phyloP scores from a whole-genome alignment of 2,797 vertebrate genomes.

The Lagocephalus sceleratus region DNA sequence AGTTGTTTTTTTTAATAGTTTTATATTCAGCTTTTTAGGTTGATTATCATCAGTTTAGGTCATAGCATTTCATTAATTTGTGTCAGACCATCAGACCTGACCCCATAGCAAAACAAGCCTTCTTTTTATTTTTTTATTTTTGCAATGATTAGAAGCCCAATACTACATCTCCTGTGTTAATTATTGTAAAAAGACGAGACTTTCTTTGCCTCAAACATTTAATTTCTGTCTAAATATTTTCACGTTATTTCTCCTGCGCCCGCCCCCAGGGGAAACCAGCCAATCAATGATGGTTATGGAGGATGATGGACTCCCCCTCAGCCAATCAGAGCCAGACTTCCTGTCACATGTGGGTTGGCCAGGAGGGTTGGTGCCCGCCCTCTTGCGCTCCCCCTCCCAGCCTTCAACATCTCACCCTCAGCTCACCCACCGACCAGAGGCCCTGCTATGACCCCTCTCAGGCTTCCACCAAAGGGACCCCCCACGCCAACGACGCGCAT shows the following conservation, averaged over 20 bases:
- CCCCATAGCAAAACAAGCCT: background rate
- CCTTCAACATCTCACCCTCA: constrained; percentile 48
- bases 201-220: too few relatives aligned
- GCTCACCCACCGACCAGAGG: constrained; percentile 27
- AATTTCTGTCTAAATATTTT: too few relatives aligned
- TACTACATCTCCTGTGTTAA: too few relatives aligned
- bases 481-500: background rate
- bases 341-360: constrained; percentile 49
- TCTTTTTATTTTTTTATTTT: too few relatives aligned
- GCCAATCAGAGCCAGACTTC: constrained; percentile 52
- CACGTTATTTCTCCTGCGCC: too few relatives aligned
- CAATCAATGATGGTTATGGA: constrained; percentile 38
- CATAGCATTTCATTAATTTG: background rate
- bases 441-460: constrained; percentile 13
- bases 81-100: background rate
- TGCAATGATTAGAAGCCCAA: too few relatives aligned
- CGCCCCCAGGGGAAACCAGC: constrained; percentile 1
- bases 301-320: constrained; percentile 60
- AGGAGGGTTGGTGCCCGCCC: constrained; percentile 48
- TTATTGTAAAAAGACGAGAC: too few relatives aligned
- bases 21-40: background rate
- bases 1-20: too few relatives aligned
- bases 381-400: constrained; percentile 27
- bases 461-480: constrained; percentile 3
- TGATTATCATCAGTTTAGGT: background rate